Percentiles rank a stretch among this genome's conserved stretches.
Evolutionary conservation across 1,140 invertebrate species (phyloP).

Genomic region (Drosophila neocordata): DNA sequence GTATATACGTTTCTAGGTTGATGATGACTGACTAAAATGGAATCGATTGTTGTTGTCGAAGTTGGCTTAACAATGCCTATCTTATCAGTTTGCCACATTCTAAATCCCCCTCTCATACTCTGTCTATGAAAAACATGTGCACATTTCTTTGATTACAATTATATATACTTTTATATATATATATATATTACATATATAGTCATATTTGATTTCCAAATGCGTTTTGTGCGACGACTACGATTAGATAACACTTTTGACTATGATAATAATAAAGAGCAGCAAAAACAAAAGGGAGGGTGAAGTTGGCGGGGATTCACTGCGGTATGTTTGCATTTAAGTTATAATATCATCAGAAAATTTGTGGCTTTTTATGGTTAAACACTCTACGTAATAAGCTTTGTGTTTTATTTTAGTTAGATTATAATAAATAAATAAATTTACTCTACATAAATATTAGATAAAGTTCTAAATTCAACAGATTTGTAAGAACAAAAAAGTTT

Average conservation of each 20-base stretch:
- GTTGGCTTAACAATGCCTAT: slow-evolving; percentile 23
- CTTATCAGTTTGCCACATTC: slow-evolving; percentile 33
- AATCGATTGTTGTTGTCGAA: slow-evolving; percentile 29
- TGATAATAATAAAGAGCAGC: not conserved
- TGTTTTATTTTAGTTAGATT: not conserved
- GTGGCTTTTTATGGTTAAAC: not conserved
- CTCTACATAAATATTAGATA: not conserved
- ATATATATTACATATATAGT: slow-evolving; percentile 5
- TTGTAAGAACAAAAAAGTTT: not conserved
- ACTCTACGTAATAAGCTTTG: too few relatives aligned
- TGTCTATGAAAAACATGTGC: slow-evolving; percentile 31
- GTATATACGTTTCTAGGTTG: not conserved
- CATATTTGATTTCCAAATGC: slow-evolving; percentile 50
- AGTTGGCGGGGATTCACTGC: slow-evolving; percentile 31
- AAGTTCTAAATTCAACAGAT: not conserved
- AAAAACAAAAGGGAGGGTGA: not conserved
- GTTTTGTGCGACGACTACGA: slow-evolving; percentile 36
- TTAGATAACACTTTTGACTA: slow-evolving; percentile 40
- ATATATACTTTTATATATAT: slow-evolving; percentile 8
- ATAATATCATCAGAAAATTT: not conserved
- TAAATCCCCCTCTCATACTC: slow-evolving; percentile 16
- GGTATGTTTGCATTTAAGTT: slow-evolving; percentile 49
- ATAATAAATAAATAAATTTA: not conserved
- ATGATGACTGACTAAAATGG: slow-evolving; percentile 23
- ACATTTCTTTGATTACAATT: slow-evolving; percentile 27